These are phyloP conservation scores for Pogonus chalceus DNA, from an alignment of 1,140 invertebrate genomes.

Conservation along the genomic window DNA sequence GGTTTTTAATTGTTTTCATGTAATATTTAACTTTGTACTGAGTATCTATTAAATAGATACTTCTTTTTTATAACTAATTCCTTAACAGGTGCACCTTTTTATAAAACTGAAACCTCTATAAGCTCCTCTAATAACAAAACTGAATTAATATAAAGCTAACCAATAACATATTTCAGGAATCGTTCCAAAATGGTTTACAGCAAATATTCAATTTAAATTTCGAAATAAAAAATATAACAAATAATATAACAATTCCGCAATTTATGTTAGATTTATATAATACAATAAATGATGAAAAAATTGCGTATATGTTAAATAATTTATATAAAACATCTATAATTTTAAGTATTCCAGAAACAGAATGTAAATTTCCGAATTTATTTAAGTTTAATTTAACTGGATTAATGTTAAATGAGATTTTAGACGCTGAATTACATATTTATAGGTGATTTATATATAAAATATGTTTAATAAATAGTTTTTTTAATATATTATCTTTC, in stretches of 20 bases:
- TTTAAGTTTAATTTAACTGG: background rate
- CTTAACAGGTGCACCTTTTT: too few species aligned
- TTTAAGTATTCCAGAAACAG: background rate
- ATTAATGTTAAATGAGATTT: background rate
- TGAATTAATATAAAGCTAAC: too few species aligned
- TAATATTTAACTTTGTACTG: too few species aligned
- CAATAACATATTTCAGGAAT: too few species aligned
- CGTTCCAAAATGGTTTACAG: too few species aligned
- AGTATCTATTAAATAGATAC: too few species aligned
- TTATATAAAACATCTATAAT: background rate
- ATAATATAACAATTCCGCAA: background rate
- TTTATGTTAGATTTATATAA: slow-evolving; percentile 1
- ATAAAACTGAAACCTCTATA: too few species aligned
- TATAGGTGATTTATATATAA: background rate
- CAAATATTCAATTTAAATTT: too few species aligned
- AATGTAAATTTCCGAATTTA: background rate
- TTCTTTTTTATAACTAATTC: too few species aligned
- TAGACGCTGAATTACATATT: slow-evolving; percentile 7
- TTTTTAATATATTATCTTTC: background rate
- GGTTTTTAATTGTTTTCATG: too few species aligned
- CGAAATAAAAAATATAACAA: background rate
- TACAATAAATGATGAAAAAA: background rate
- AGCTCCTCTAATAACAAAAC: too few species aligned
- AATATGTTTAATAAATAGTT: background rate
- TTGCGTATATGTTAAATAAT: background rate